Percentiles rank a stretch among this genome's conserved stretches.
Evolutionary conservation across 2,797 vertebrate species (phyloP).

Genomic region (Sitta carolinensis): DNA sequence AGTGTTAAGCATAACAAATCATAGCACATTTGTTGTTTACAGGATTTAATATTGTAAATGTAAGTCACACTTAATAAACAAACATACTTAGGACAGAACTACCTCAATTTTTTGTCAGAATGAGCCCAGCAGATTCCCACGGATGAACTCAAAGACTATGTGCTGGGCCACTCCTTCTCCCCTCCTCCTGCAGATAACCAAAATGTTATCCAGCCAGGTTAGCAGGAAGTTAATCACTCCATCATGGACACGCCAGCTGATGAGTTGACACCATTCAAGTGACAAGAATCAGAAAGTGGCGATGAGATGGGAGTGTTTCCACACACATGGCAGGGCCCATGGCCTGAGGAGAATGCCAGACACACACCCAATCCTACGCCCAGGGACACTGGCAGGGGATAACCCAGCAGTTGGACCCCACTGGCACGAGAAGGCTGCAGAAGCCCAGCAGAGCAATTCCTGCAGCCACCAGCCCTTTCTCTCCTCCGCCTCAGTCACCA

Average conservation of each 20-base stretch:
- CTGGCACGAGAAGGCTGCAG: background rate
- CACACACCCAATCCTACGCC: accelerated
- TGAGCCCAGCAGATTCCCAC: background rate
- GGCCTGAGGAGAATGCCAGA: background rate
- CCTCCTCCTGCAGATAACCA: background rate
- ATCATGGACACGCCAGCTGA: background rate
- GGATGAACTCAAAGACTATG: background rate
- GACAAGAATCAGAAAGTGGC: background rate
- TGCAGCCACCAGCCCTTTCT: background rate
- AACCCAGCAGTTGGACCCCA: background rate
- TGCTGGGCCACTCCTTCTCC: background rate
- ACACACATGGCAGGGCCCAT: accelerated
- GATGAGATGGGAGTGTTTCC: background rate
- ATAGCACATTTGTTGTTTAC: background rate
- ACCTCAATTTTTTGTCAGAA: background rate
- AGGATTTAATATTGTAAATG: background rate
- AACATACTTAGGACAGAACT: background rate
- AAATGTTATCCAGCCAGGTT: background rate
- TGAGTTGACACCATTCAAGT: background rate
- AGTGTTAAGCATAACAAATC: conserved; percentile 6
- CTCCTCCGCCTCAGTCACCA: accelerated
- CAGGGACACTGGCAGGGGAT: background rate
- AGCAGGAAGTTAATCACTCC: background rate
- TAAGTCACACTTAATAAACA: background rate
- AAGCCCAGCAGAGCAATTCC: background rate